Evolutionary conservation across 2,797 vertebrate species (phyloP).

Genomic region (Carduelis carduelis): DNA sequence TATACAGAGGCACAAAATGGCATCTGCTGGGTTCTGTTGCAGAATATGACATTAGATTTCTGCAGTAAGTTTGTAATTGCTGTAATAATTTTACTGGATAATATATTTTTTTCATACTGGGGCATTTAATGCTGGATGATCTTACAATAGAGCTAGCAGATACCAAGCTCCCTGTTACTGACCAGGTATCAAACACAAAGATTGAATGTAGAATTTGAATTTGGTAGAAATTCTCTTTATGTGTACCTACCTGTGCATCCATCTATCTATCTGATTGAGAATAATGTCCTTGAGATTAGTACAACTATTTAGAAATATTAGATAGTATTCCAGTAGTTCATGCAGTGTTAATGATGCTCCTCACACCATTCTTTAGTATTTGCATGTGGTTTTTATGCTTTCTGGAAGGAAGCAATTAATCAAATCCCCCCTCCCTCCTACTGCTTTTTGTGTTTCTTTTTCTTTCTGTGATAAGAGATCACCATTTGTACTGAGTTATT

Average conservation of each 20-base stretch:
- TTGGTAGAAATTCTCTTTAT: background rate
- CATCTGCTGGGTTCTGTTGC: background rate
- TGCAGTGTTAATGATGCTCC: background rate
- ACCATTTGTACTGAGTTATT: background rate
- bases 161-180: background rate
- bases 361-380: background rate
- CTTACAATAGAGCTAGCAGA: background rate
- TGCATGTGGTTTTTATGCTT: background rate
- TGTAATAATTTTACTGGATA: background rate
- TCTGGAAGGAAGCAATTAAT: conserved; percentile 22
- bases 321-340: background rate
- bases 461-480: background rate
- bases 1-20: background rate
- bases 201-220: background rate
- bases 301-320: background rate
- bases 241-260: background rate
- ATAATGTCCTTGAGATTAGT: background rate
- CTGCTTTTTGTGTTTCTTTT: background rate
- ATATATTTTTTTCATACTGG: background rate
- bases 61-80: background rate
- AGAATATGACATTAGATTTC: background rate
- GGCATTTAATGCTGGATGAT: background rate
- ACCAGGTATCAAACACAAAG: background rate
- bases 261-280: background rate
- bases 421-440: background rate